Conservation (phyloP, 2,797 vertebrate genomes). For the Coluber constrictor region DNA sequence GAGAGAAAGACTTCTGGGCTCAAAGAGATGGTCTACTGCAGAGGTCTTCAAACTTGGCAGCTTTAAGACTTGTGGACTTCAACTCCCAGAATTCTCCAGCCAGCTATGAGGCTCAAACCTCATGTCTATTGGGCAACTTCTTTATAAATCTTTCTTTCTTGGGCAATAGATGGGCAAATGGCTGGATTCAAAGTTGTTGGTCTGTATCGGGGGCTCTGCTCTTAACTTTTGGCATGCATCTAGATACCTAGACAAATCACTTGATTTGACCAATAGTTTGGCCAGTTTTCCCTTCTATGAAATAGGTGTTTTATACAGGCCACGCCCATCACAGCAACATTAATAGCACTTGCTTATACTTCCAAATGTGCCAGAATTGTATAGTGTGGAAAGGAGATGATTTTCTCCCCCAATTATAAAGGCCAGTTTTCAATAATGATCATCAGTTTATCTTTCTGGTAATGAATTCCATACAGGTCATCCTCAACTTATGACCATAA, state of each 20-base stretch:
- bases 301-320: background rate
- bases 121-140: background rate
- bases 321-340: background rate
- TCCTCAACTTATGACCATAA: background rate
- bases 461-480: background rate
- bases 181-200: background rate
- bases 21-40: background rate
- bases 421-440: background rate
- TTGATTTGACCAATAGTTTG: background rate
- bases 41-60: too few species aligned
- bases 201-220: background rate
- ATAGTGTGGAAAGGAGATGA: background rate
- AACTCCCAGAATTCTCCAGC: too few species aligned
- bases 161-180: background rate
- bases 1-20: background rate
- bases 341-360: background rate
- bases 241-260: background rate
- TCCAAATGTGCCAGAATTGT: background rate
- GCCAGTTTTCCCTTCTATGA: background rate
- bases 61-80: too few species aligned
- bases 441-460: background rate
- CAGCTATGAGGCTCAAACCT: background rate
- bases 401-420: background rate
- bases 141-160: background rate
- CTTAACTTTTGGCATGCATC: background rate